These are phyloP conservation scores for Desoria tigrina DNA, from an alignment of 2,888 invertebrate genomes.

Conservation along the genomic window DNA sequence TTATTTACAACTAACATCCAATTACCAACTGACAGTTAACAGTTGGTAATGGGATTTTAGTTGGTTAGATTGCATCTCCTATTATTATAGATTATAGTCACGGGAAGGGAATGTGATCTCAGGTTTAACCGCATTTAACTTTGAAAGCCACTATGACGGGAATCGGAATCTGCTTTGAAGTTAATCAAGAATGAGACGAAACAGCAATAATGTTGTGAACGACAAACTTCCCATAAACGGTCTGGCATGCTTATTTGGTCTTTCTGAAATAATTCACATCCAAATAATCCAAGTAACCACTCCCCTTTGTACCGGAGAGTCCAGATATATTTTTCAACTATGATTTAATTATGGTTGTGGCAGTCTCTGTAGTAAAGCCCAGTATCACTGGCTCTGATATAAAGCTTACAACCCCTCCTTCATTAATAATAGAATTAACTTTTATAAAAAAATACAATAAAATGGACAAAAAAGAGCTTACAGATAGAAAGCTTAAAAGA, in stretches of 20 bases:
- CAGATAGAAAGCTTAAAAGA: neutral
- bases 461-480: neutral
- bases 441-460: neutral
- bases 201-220: slow-evolving; percentile 70
- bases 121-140: too few species aligned
- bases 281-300: slow-evolving; percentile 48
- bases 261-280: too few species aligned
- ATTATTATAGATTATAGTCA: too few species aligned
- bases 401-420: slow-evolving; percentile 84
- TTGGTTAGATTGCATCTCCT: too few species aligned
- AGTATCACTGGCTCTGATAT: slow-evolving; percentile 87
- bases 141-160: too few species aligned
- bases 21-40: too few species aligned
- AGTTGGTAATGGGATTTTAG: too few species aligned
- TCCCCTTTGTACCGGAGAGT: slow-evolving; percentile 35
- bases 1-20: too few species aligned
- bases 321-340: slow-evolving; percentile 38
- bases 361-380: slow-evolving; percentile 68
- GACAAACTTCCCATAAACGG: slow-evolving; percentile 64
- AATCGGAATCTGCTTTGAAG: too few species aligned
- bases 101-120: too few species aligned
- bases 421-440: slow-evolving; percentile 34
- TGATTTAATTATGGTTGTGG: slow-evolving; percentile 29
- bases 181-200: too few species aligned
- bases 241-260: too few species aligned